Percentiles rank a stretch among this genome's conserved stretches.
Evolutionary conservation across 2,113 vertebrate genomes (phyloP).

Genomic region (Myxocyprinus asiaticus): DNA sequence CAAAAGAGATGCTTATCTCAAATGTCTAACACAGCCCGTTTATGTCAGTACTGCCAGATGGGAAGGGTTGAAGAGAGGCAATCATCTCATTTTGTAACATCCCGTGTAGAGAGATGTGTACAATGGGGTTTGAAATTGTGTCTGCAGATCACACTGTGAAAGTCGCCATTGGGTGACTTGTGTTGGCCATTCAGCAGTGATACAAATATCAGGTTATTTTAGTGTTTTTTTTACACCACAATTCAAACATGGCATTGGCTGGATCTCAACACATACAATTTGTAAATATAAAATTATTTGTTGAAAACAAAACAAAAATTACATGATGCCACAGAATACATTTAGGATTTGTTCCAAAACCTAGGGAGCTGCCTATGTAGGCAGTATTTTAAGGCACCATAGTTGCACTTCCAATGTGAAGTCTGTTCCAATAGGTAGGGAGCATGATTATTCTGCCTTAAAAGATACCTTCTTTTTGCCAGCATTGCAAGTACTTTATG

Average conservation of each 20-base stretch:
- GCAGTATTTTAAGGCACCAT: no score
- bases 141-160: slow-evolving; percentile 30
- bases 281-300: no score
- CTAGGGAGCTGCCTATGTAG: no score
- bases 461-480: no score
- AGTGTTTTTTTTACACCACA: neutral
- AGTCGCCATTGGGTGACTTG: slow-evolving; percentile 1
- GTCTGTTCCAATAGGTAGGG: no score
- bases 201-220: slow-evolving; percentile 12
- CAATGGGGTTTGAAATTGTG: slow-evolving; percentile 24
- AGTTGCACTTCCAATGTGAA: no score
- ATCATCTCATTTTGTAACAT: slow-evolving; percentile 60
- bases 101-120: slow-evolving; percentile 19
- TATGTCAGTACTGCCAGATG: slow-evolving; percentile 61
- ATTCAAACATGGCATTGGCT: neutral
- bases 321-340: no score
- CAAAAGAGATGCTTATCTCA: slow-evolving; percentile 75
- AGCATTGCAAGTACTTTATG: no score
- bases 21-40: slow-evolving; percentile 63
- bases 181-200: slow-evolving; percentile 10
- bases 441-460: no score
- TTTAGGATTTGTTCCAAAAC: no score
- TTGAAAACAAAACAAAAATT: no score
- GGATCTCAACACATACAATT: neutral
- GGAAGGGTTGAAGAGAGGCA: slow-evolving; percentile 67